Conservation (phyloP, 2,113 vertebrate genomes). For the Oplegnathus fasciatus region DNA sequence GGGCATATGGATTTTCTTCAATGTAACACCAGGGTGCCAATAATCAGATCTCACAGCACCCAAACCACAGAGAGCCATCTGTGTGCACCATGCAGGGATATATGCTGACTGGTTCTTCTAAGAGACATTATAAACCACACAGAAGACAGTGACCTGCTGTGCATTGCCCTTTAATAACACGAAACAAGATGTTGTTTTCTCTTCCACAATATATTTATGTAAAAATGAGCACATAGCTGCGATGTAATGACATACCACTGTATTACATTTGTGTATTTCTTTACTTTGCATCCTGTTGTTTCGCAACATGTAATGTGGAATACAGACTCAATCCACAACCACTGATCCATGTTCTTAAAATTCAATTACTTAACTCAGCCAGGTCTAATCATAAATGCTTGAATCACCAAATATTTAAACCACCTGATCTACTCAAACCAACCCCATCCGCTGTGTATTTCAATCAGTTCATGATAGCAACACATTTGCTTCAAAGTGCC, state of each 20-base stretch:
- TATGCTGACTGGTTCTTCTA: neutral
- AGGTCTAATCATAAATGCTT: slow-evolving; percentile 9
- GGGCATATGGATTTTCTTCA: slow-evolving; percentile 35
- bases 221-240: neutral
- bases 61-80: slow-evolving; percentile 10
- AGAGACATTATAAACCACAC: neutral
- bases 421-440: slow-evolving; percentile 10
- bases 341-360: slow-evolving; percentile 26
- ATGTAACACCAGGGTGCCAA: slow-evolving; percentile 25
- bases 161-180: too few relatives aligned
- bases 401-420: slow-evolving; percentile 22
- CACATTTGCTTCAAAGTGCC: slow-evolving; percentile 51
- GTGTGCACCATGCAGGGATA: slow-evolving; percentile 10
- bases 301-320: slow-evolving; percentile 48
- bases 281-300: slow-evolving; percentile 36
- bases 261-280: slow-evolving; percentile 51
- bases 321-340: slow-evolving; percentile 26
- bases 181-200: neutral
- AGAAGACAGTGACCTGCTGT: neutral
- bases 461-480: slow-evolving; percentile 5
- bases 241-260: slow-evolving; percentile 29
- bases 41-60: slow-evolving; percentile 36
- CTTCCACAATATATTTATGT: neutral
- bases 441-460: neutral
- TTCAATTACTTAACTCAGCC: neutral